Base-by-base conservation (phyloP, 2,797 vertebrate genomes). In the Paramormyrops hopkinsi region DNA sequence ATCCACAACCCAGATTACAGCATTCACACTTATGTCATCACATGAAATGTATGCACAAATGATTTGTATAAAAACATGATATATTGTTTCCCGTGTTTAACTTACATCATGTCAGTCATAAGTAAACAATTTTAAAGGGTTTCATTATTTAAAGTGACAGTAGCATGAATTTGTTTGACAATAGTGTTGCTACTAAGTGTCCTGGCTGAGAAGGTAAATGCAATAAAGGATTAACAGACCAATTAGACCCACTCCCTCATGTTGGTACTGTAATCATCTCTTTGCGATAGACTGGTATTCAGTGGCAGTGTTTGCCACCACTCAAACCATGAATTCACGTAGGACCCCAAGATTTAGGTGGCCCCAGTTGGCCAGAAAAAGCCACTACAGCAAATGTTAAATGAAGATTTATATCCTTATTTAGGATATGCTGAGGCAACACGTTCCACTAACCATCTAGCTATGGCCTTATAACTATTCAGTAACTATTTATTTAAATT, bases 101-200 rank as follows among this genome's bases (percentile, higher is more conserved):
- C 17, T 0, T 79, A 79, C 73, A 44, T 73, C 65, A 4, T 73
- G 29, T 33, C 65, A 73, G 65, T 73, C 29, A 73, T 33, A 73
- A 73, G 65, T 37, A 44, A 44, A 79, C 37, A 65, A 65, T 65
- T 65, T 65, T 29, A 29, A 65, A 65, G 37, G 6, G 22, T 79
- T 79, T 79, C 41, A 79, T 79, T 79, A 44, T 79, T 79, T 79
- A 79, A 79, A n/a, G 41, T 79, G 41, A 44, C 41, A 79, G 73
- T 79, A 79, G 37, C 41, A 79, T n/a, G 8, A n/a, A n/a, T 79
- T 79, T 79, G 73, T 79, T 79, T 79, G 73, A 44, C 17, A 44
- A 19, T 69, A 69, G 65, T 65, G 22, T 65, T 65, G 59, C 59
- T 65, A 65, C 22, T 12, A 65, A 65, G 59, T 19, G 33, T 17